Conservation (phyloP, 2,113 vertebrate species). For the Malurus cyaneus region DNA sequence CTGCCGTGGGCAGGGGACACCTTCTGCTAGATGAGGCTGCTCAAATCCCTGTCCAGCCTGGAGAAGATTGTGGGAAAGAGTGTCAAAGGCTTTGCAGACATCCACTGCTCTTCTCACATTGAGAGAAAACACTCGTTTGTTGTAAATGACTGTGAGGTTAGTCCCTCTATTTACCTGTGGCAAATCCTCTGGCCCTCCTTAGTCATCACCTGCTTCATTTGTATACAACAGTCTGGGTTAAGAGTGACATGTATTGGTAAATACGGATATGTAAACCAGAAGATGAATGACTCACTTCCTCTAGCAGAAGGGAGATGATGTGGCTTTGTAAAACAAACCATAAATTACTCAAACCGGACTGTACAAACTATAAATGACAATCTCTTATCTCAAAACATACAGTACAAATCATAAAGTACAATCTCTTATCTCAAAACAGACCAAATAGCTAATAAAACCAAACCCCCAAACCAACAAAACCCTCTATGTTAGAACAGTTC, state of each 20-base stretch:
- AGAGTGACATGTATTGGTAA: neutral
- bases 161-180: neutral
- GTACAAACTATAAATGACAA: no score
- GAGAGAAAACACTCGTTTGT: neutral
- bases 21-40: neutral
- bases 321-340: neutral
- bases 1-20: neutral
- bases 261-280: neutral
- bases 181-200: neutral
- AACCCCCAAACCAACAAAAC: neutral
- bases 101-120: fast-evolving
- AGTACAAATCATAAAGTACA: no score
- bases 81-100: fast-evolving
- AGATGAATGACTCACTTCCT: neutral
- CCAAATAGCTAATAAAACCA: neutral
- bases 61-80: neutral
- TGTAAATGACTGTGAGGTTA: neutral
- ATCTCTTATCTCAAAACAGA: neutral
- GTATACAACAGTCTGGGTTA: neutral
- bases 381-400: neutral
- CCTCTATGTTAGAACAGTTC: neutral
- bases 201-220: neutral
- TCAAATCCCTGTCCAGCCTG: neutral
- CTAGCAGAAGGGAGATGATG: neutral
- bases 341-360: neutral